phyloP scores from a whole-genome alignment of 2,113 vertebrate genomes.

The Poicephalus gulielmi region DNA sequence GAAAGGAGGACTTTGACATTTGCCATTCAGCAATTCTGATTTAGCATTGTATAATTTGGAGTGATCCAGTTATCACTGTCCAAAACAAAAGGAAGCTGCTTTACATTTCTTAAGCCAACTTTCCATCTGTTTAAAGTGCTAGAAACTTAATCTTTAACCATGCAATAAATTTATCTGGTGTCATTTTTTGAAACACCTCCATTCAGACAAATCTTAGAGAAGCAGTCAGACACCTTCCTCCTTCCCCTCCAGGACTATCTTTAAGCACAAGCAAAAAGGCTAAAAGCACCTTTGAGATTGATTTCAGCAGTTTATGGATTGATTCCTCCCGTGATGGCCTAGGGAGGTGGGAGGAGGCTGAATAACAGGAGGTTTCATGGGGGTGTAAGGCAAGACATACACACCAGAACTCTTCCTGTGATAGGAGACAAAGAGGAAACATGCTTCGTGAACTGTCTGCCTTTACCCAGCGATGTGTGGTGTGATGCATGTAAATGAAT shows the following conservation, averaged over 20 bases:
- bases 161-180: not conserved
- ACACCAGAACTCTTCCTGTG: not conserved
- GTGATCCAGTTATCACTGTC: not conserved
- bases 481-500: not conserved
- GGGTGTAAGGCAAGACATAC: not conserved
- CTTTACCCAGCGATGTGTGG: fast-evolving
- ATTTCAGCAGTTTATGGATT: not conserved
- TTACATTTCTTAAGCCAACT: not conserved
- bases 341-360: not conserved
- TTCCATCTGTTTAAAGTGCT: not conserved
- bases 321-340: not conserved
- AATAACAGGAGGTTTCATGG: not conserved
- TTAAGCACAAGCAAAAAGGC: not conserved
- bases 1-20: not conserved
- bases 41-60: not conserved
- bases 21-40: not conserved
- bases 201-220: not conserved
- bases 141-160: not conserved
- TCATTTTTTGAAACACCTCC: not conserved
- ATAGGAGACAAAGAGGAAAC: not conserved
- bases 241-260: not conserved
- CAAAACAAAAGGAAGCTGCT: not conserved
- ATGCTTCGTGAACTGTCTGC: not conserved
- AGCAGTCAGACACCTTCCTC: not conserved
- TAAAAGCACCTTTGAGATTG: not conserved